Conservation (phyloP, 1,140 invertebrate species). For the Leptoteleia sp. region DNA sequence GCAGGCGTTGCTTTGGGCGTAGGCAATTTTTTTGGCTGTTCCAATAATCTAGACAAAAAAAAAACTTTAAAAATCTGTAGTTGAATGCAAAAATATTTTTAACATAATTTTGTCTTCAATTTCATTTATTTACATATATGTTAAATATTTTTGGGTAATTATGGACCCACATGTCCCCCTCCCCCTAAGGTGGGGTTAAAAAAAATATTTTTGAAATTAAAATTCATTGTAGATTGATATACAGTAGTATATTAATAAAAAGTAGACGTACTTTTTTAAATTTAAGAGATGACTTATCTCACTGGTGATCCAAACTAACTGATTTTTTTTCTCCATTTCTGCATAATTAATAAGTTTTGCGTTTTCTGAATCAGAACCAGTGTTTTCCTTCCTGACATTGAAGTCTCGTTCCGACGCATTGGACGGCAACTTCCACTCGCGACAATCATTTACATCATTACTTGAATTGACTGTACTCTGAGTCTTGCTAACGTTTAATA, state of each 20-base stretch:
- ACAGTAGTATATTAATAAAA: not conserved
- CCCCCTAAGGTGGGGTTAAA: too few relatives aligned
- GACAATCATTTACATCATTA: slow-evolving; percentile 51
- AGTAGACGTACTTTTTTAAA: slow-evolving; percentile 76
- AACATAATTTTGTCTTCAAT: too few relatives aligned
- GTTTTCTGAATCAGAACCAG: slow-evolving; percentile 71
- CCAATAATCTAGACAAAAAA: slow-evolving; percentile 70
- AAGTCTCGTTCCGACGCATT: slow-evolving; percentile 74
- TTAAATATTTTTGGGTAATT: too few relatives aligned
- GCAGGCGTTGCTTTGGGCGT: slow-evolving; percentile 65
- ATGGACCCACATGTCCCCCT: too few relatives aligned
- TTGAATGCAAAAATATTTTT: too few relatives aligned
- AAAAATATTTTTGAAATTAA: too few relatives aligned
- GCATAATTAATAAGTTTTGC: slow-evolving; percentile 76
- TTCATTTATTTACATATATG: too few relatives aligned
- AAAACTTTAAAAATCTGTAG: too few relatives aligned
- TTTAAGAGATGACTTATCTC: slow-evolving; percentile 81
- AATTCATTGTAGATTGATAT: too few relatives aligned
- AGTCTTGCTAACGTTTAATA: slow-evolving; percentile 67
- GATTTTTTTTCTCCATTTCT: slow-evolving; percentile 81
- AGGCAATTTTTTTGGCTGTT: slow-evolving; percentile 72
- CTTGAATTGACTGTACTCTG: slow-evolving; percentile 61
- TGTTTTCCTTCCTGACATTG: slow-evolving; percentile 65
- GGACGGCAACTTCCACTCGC: slow-evolving; percentile 73
- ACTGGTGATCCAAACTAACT: slow-evolving; percentile 81